Evolutionary conservation across 2,797 vertebrate species (phyloP).

Genomic region (Hirundo rustica): DNA sequence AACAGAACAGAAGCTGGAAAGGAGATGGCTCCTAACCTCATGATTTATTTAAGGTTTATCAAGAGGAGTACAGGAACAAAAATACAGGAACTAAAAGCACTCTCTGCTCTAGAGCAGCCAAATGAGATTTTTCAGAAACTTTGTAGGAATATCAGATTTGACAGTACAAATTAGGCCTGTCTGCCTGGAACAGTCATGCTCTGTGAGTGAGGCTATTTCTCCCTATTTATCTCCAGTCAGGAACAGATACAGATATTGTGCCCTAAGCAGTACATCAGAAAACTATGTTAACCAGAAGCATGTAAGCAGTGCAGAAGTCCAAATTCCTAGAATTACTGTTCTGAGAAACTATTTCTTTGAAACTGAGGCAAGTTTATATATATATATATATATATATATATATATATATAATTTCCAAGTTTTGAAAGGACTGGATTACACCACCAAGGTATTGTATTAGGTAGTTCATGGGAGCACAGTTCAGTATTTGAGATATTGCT

Average conservation of each 20-base stretch:
- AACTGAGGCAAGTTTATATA: neutral
- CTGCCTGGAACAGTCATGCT: neutral
- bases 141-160: neutral
- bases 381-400: no score
- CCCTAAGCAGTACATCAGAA: neutral
- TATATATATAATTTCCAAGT: neutral
- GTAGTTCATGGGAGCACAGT: neutral
- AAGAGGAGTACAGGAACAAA: neutral
- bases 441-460: neutral
- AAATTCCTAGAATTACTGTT: neutral
- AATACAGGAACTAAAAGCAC: neutral
- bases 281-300: neutral
- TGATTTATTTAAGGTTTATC: neutral
- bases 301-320: neutral
- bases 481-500: neutral
- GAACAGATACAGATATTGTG: neutral
- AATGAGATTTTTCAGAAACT: neutral
- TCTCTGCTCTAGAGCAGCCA: neutral
- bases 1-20: neutral
- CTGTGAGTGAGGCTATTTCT: neutral
- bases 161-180: neutral
- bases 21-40: neutral
- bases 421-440: neutral
- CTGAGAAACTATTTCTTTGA: neutral
- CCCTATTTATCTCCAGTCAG: neutral